Base-by-base conservation (phyloP, 2,113 vertebrate species). In the Phocoena sinus region DNA sequence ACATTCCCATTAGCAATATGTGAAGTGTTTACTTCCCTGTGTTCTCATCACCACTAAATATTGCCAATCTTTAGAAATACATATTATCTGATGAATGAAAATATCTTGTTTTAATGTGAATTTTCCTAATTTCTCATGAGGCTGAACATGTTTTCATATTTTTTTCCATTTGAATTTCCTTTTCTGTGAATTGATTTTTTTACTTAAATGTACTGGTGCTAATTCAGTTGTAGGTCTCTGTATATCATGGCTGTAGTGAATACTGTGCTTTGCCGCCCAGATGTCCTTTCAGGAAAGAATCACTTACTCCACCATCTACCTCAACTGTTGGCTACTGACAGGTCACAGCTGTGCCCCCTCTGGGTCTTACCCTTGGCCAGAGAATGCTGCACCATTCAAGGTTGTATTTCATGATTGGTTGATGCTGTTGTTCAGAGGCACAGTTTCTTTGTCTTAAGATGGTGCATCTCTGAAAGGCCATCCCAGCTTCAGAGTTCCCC, bases 31-130 rank as follows among this genome's bases (percentile, higher is more conserved):
- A 31, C 44, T 94, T 86, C 62, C 7, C 13, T 62, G 4, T 68
- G 28, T 82, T 92, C 62, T 95, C 67, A 63, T 80, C 26, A 81
- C 47, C 36, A 94, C 56, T 38, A 70, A 95, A 17, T 77, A 79
- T 80, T 80, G 74, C 71, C 17, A 77, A 6, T 94, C 18, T 84
- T 95, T 74, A 63, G 33, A 73, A 82, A 47, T 63, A 95, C 25
- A 47, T 50, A 67, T 74, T 81, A 65, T 82, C 15, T 71, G 33
- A 82, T 89, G 25, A 82, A 62, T 89, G 33, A 50, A 83, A 94
- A 82, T 53, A 73, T 63, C 38, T 93, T 74, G 47, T 92, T 92
- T 92, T 76, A 73, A 89, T 89, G 81, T 84, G 21, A 77, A 81
- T 76, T 92, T 73, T 74, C 23, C 25, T 56, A 47, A 85, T 7